Conservation (phyloP, 1,140 invertebrate genomes). For the Zaprionus ornatus region DNA sequence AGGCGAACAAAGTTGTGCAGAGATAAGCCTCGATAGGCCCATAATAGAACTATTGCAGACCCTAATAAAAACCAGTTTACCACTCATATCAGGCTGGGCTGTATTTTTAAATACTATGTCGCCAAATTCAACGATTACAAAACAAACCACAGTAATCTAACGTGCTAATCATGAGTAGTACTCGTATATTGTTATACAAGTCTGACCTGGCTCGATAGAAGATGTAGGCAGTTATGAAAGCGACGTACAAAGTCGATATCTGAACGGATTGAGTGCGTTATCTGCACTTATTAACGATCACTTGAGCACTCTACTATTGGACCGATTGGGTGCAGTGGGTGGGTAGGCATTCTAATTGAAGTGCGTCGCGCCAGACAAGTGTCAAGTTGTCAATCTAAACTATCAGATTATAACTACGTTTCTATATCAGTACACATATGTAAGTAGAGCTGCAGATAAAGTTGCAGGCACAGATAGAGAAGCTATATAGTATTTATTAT, state of each 20-base stretch:
- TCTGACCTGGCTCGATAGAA: not conserved
- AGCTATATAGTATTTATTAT: conserved; percentile 14
- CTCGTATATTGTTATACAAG: not conserved
- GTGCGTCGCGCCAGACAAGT: not conserved
- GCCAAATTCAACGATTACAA: too few relatives aligned
- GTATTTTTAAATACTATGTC: not conserved
- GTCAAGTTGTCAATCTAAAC: not conserved
- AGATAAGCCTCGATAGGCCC: not conserved
- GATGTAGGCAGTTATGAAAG: not conserved
- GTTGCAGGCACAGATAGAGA: not conserved
- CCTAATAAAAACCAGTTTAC: not conserved
- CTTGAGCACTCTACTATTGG: not conserved
- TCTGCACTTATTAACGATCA: not conserved
- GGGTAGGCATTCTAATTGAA: not conserved
- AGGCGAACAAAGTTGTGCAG: not conserved
- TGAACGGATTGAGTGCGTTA: not conserved
- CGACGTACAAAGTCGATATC: not conserved
- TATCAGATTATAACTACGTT: not conserved
- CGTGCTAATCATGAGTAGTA: not conserved
- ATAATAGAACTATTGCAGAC: too few relatives aligned
- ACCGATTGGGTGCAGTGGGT: not conserved
- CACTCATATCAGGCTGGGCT: not conserved
- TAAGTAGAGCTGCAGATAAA: not conserved
- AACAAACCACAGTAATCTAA: too few relatives aligned
- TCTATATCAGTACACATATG: not conserved